phyloP scores from a whole-genome alignment of 2,888 invertebrate species.

The Ophion costatus region DNA sequence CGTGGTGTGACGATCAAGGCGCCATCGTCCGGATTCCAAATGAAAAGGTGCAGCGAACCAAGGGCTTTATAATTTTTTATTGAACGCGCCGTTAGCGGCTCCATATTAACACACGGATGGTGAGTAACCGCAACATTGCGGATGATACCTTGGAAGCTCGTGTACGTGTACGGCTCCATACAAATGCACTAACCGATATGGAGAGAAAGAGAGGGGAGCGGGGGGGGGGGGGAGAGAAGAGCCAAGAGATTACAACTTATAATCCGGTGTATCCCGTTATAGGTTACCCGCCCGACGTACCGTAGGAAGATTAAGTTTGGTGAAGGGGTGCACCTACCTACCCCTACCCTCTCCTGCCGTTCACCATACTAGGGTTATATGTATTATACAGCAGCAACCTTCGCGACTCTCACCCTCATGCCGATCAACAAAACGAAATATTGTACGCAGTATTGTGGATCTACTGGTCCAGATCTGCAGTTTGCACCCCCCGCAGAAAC shows the following conservation, averaged over 20 bases:
- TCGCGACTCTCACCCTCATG: background rate
- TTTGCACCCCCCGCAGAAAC: constrained; percentile 65
- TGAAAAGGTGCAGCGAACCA: too few species aligned
- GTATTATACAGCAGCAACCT: background rate
- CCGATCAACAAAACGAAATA: constrained; percentile 50
- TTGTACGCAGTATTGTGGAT: constrained; percentile 38
- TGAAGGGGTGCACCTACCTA: constrained; percentile 40
- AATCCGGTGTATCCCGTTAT: constrained; percentile 78
- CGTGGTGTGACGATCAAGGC: too few species aligned
- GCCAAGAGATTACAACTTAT: constrained; percentile 78
- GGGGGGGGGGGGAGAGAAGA: constrained; percentile 31
- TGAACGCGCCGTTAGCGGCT: constrained; percentile 43
- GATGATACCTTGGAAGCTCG: constrained; percentile 10
- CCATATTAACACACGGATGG: constrained; percentile 36
- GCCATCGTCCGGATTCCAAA: too few species aligned
- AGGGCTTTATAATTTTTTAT: constrained; percentile 37
- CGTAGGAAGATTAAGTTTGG: constrained; percentile 76
- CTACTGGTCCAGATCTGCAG: constrained; percentile 37
- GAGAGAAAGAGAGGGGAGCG: constrained; percentile 52
- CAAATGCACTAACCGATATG: constrained; percentile 67
- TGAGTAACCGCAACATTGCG: constrained; percentile 63
- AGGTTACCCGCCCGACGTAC: constrained; percentile 75
- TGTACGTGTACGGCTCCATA: background rate
- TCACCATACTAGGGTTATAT: constrained; percentile 19
- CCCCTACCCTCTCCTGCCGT: constrained; percentile 21